Evolutionary conservation across 2,888 invertebrate genomes (phyloP), one percentile per base, ranked within the genome.

Genomic region (Rugalucina vietnamica): DNA sequence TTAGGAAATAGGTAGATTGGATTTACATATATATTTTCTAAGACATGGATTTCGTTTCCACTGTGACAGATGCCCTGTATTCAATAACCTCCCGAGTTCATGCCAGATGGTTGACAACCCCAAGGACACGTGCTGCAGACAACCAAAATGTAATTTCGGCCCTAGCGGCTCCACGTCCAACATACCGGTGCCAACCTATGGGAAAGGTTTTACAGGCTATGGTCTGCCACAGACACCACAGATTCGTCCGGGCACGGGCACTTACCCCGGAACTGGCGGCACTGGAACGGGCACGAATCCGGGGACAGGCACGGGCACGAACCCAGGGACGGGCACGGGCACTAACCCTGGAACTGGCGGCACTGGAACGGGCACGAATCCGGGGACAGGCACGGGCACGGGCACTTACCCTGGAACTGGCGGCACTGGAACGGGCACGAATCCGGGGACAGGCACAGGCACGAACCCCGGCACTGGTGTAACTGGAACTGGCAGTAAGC

Each of bases 141-240:
- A 84, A 36, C 90, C 91, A 65, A 77, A 77, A 18, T 91, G 91
- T 69, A 81, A 60, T 3, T 80, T 82, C 12, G 81, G 81, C 0
- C 76, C 75, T 32, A 73, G 43, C 32, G 88, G 86, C 39, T 82
- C 85, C 18, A 70, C 82, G 21, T 65, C 78, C 21, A 82, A 79
- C 24, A 86, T 90, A 8, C 89, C 89, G 0, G 82, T 91, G 1
- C 91, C 91, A 3, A 85, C 87, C 24, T 91, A 90, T 73, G 91
- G 91, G 24, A 89, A 88, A 49, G 91, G 90, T n/a, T 89, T 90
- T 72, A 88, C 90, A 14, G 88, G 88, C 79, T 87, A 83, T 43
- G 87, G 87, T 27, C 86, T 79, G 24, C 87, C 89, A 73, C 77
- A 84, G 18, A 88, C 86, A 87, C 86, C 84, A 81, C 78, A 50